Evolutionary conservation across 2,113 vertebrate genomes (phyloP).

Genomic region (Oncorhynchus mykiss): DNA sequence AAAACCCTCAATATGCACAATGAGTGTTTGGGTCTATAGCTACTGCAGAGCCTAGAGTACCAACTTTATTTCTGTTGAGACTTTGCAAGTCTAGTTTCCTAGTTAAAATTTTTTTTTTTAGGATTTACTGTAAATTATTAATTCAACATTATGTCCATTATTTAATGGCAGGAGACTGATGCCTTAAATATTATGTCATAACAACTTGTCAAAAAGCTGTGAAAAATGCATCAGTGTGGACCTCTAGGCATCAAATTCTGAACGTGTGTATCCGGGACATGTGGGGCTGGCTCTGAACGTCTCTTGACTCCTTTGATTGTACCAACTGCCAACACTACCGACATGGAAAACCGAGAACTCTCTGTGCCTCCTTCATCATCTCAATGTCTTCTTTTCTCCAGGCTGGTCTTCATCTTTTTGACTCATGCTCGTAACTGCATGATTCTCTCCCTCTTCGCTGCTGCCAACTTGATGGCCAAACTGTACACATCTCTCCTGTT

Average conservation of each 20-base stretch:
- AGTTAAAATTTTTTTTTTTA: too few species aligned
- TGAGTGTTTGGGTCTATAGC: neutral
- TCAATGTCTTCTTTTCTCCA: neutral
- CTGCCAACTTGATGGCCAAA: neutral
- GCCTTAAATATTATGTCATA: slow-evolving; percentile 30
- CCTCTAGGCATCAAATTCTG: slow-evolving; percentile 25
- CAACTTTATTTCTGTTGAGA: neutral
- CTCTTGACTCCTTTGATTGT: slow-evolving; percentile 11
- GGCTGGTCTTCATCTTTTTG: neutral
- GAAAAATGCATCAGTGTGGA: slow-evolving; percentile 41
- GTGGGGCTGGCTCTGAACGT: slow-evolving; percentile 2
- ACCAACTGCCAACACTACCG: neutral
- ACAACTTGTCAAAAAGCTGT: slow-evolving; percentile 30
- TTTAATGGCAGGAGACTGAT: slow-evolving; percentile 27
- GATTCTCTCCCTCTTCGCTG: neutral
- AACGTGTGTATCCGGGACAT: slow-evolving; percentile 4
- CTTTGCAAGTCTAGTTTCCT: slow-evolving; percentile 1
- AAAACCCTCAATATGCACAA: slow-evolving; percentile 20
- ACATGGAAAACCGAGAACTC: slow-evolving; percentile 12
- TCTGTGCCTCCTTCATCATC: slow-evolving; percentile 17
- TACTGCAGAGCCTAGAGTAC: neutral
- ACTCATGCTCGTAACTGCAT: neutral
- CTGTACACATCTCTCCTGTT: neutral
- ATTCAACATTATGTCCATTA: too few species aligned
- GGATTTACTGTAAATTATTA: too few species aligned